Conservation (phyloP, 2,113 vertebrate genomes). For the Azemiops feae region DNA sequence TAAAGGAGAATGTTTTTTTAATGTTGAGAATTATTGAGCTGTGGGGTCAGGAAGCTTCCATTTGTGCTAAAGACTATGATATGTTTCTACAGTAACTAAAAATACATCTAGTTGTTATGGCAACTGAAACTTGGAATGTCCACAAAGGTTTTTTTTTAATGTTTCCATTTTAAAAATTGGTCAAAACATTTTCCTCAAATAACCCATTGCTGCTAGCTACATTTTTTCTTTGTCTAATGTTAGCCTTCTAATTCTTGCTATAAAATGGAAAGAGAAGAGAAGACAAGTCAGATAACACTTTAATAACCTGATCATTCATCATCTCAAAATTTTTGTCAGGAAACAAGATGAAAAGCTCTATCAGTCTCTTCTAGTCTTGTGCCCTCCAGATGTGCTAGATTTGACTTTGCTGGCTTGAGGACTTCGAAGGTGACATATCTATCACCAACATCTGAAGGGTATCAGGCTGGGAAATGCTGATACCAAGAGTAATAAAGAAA, state of each 20-base stretch:
- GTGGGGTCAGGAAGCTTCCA: slow-evolving; percentile 13
- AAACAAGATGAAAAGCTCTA: neutral
- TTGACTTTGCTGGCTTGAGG: neutral
- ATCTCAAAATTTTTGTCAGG: neutral
- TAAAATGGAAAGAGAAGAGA: neutral
- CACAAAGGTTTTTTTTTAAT: slow-evolving; percentile 24
- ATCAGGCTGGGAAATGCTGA: neutral
- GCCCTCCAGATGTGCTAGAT: neutral
- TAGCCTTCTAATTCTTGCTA: slow-evolving; percentile 11
- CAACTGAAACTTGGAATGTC: slow-evolving; percentile 43
- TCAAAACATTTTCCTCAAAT: slow-evolving; percentile 24
- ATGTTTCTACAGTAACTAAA: slow-evolving; percentile 49
- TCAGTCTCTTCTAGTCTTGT: neutral
- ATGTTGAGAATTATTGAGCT: neutral
- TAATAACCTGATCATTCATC: neutral
- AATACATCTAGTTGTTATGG: slow-evolving; percentile 62
- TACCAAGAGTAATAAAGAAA: neutral
- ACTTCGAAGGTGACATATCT: neutral
- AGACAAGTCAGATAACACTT: neutral
- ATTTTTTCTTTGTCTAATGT: neutral
- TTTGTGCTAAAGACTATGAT: slow-evolving; percentile 24
- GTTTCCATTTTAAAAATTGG: slow-evolving; percentile 39
- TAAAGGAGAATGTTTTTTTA: neutral
- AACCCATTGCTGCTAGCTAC: neutral
- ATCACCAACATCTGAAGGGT: neutral